Conservation (phyloP, 2,888 invertebrate genomes). For the Calliopum simillimum region DNA sequence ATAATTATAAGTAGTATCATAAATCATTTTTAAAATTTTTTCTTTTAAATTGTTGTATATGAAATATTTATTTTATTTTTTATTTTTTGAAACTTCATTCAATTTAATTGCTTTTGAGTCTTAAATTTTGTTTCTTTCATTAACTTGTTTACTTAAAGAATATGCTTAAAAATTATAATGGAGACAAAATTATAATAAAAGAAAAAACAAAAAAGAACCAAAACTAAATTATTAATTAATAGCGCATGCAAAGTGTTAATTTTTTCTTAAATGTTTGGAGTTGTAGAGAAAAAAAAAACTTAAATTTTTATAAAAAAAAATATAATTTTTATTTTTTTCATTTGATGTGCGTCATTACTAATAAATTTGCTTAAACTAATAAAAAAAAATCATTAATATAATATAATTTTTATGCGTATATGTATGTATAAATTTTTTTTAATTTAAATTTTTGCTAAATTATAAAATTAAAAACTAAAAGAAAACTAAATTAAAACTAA, state of each 20-base stretch:
- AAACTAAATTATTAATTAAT: conserved; percentile 46
- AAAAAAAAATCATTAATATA: not conserved
- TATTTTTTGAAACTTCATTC: conserved; percentile 29
- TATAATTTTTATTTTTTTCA: conserved; percentile 16
- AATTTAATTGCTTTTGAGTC: conserved; percentile 60
- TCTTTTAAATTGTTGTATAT: no score
- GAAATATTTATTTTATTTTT: conserved; percentile 22
- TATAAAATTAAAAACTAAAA: conserved; percentile 50
- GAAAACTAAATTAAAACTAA: conserved; percentile 54
- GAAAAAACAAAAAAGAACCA: no score
- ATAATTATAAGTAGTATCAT: conserved; percentile 36
- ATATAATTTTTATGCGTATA: not conserved
- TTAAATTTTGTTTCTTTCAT: conserved; percentile 47
- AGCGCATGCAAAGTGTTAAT: conserved; percentile 20
- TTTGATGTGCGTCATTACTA: conserved; percentile 9
- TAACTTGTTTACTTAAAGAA: not conserved
- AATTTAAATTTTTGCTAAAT: conserved; percentile 51
- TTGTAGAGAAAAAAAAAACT: not conserved
- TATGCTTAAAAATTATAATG: no score
- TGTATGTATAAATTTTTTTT: not conserved
- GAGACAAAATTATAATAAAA: no score
- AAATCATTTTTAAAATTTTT: conserved; percentile 4
- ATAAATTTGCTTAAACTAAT: conserved; percentile 4
- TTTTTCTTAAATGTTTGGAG: not conserved
- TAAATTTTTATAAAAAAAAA: conserved; percentile 6